A percentile compares a stretch with the other conserved stretches of the same genome.
Conservation (phyloP, 2,888 invertebrate species). For the Punctoribates punctum region DNA sequence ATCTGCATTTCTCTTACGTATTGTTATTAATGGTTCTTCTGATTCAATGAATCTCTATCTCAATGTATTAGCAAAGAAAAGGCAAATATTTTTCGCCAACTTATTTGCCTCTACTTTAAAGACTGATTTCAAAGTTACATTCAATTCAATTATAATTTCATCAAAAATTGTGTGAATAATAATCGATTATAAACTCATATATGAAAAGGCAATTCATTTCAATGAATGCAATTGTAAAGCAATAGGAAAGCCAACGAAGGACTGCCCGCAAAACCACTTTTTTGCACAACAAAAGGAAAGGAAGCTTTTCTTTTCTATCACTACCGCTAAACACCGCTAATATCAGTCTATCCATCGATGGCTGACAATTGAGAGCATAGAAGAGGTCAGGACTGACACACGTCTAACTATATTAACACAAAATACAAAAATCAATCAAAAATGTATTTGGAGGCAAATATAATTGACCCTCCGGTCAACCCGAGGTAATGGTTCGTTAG, state of each 20-base stretch:
- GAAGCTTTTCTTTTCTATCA: neutral
- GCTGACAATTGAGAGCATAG: no score
- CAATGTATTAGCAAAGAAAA: no score
- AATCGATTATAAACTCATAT: no score
- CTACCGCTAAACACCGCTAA: neutral
- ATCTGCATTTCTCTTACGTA: neutral
- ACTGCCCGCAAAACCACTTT: conserved; percentile 6
- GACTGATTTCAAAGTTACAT: no score
- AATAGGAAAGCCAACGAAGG: neutral
- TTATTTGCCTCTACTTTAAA: no score
- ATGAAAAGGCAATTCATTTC: neutral
- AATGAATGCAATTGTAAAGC: neutral
- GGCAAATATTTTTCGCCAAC: no score
- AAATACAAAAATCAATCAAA: neutral
- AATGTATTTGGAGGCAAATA: neutral
- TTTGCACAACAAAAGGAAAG: conserved; percentile 5
- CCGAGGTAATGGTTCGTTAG: conserved; percentile 1
- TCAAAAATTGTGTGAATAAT: no score
- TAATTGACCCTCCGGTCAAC: neutral
- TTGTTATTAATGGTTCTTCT: conserved; percentile 17
- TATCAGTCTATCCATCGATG: neutral
- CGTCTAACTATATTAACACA: neutral
- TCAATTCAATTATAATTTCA: no score
- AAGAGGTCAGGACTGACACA: neutral
- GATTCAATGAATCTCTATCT: neutral